Base-by-base conservation (phyloP, 1,140 invertebrate species). In the Hyles vespertilio region DNA sequence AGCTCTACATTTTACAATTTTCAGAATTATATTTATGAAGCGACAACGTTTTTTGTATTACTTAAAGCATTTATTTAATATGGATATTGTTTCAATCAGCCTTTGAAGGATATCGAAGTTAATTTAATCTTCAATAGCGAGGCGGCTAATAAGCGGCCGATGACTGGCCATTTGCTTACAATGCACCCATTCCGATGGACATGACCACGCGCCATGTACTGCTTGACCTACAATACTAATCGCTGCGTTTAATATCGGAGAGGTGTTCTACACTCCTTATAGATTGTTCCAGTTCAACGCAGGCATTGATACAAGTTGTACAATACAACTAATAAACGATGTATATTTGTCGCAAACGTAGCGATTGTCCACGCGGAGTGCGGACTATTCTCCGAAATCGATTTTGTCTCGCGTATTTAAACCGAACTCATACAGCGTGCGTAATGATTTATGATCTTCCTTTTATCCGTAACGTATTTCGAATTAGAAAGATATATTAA, bases 401-500 rank as follows among this genome's bases (percentile, higher is more conserved):
- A 69, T 74, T 79, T 82, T 79, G 74, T 68, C 63, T 74, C 68
- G 73, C 72, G 72, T 70, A 74, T 73, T 74, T 74, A 77, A 77
- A 74, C 56, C 59, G 61, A 72, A 74, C 74, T 74, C 71, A 69
- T 77, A 70, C 70, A 48, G 50, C 59, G 46, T 56, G 60, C 59
- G 65, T 61, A 70, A 75, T 75, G 73, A 75, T 75, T 75, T 75
- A 75, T 69, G 70, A 72, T 72, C 55, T 56, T 69, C 82, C 73
- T 72, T 88, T 86, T 88, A 85, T 88, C 74, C 79, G 71, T 77
- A 86, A 84, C 83, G 81, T 87, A 85, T 89, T 88, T 86, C 82
- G 79, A 84, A 87, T 89, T 87, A 87, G 84, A 86, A 85, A 85
- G 85, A 88, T 87, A 87, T 85, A 87, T 85, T 88, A 87, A 88